Percentiles rank a stretch among this genome's conserved stretches.
Conservation (phyloP, 2,888 invertebrate species). For the Chloroclysta siterata region DNA sequence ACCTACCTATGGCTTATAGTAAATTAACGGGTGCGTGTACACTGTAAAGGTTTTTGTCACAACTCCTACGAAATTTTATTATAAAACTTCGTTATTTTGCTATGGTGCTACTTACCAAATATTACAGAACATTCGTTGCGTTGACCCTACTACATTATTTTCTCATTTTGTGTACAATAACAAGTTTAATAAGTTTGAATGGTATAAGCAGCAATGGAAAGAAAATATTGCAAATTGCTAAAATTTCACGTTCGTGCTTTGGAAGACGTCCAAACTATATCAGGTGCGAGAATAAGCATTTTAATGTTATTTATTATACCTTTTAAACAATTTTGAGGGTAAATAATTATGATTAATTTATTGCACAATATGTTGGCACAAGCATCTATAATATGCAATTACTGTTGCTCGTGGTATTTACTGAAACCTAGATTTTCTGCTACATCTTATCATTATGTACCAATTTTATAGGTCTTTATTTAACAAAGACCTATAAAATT, state of each 20-base stretch:
- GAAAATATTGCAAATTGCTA: constrained; percentile 38
- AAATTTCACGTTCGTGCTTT: constrained; percentile 44
- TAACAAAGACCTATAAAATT: no score
- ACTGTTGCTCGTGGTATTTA: background rate
- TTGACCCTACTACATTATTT: constrained; percentile 10
- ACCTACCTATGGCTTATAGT: no score
- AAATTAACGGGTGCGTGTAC: no score
- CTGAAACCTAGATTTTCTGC: background rate
- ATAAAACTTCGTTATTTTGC: constrained; percentile 48
- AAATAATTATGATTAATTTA: constrained; percentile 50
- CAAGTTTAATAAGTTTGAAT: constrained; percentile 39
- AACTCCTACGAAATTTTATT: constrained; percentile 40
- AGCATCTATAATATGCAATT: background rate
- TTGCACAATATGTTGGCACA: constrained; percentile 31
- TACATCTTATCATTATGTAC: background rate
- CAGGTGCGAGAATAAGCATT: constrained; percentile 60
- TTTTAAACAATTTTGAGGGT: constrained; percentile 51
- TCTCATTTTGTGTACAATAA: constrained; percentile 42
- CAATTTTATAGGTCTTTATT: background rate
- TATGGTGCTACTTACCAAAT: constrained; percentile 41
- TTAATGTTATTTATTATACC: constrained; percentile 53
- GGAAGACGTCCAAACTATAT: constrained; percentile 51
- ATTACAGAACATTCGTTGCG: no score
- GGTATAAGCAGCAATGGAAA: constrained; percentile 45
- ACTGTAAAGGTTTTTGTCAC: no score